Percentiles rank a stretch among this genome's conserved stretches.
phyloP scores from a whole-genome alignment of 2,888 invertebrate species.

The Rhaphigaster nebulosa region DNA sequence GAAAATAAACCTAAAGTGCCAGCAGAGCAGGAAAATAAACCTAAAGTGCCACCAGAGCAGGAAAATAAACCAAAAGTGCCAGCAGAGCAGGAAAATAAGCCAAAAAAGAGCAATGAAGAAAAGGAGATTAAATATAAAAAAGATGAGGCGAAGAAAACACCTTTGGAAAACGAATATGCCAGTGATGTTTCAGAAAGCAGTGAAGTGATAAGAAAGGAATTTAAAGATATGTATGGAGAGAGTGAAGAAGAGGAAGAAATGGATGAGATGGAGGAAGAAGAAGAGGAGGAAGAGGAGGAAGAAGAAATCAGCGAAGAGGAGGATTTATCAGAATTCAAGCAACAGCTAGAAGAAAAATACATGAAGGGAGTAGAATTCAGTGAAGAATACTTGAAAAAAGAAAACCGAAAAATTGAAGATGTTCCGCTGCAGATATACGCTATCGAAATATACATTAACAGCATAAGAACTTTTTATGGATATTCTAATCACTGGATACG shows the following conservation, averaged over 20 bases:
- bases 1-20: no score
- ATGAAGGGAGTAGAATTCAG: neutral
- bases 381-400: neutral
- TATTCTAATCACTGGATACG: neutral
- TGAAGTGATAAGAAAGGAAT: neutral
- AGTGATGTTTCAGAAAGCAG: neutral
- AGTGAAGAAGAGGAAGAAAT: neutral
- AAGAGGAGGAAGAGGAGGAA: constrained; percentile 2
- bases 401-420: neutral
- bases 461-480: neutral
- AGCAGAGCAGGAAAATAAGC: neutral
- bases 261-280: neutral
- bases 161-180: neutral
- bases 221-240: neutral
- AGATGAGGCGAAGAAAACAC: no score
- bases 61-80: no score
- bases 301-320: constrained; percentile 40
- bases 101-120: neutral
- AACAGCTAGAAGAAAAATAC: neutral
- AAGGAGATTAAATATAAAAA: no score
- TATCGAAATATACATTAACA: constrained; percentile 18
- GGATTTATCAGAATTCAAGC: neutral
- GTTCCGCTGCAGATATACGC: constrained; percentile 3
- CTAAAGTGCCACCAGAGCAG: no score
- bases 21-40: no score